A percentile compares a stretch with the other conserved stretches of the same genome.
Conservation (phyloP, 2,797 vertebrate genomes). For the Anas bahamensis region DNA sequence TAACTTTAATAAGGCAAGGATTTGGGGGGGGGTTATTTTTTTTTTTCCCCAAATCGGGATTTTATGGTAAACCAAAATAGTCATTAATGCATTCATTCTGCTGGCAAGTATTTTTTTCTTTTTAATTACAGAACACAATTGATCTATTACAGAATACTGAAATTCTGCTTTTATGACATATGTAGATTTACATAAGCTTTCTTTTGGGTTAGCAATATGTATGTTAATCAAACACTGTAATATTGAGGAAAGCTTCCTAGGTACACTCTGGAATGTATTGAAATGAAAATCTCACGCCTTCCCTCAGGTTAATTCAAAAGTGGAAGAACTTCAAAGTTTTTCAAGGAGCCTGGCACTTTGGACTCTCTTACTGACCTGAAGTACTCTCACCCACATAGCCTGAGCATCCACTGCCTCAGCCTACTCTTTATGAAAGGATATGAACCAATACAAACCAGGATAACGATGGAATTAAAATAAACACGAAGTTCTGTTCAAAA, state of each 20-base stretch:
- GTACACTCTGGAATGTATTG: not conserved
- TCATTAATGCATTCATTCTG: not conserved
- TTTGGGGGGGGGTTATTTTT: not conserved
- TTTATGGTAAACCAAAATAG: slow-evolving; percentile 8
- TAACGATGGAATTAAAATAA: not conserved
- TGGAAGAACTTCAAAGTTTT: not conserved
- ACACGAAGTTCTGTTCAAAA: accelerated
- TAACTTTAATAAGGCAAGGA: slow-evolving; percentile 26
- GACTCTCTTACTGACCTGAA: not conserved
- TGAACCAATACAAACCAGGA: not conserved
- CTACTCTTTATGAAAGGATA: not conserved
- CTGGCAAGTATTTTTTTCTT: not conserved
- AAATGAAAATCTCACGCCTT: not conserved
- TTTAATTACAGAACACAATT: slow-evolving; percentile 13
- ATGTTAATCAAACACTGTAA: slow-evolving; percentile 29
- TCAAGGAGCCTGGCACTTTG: not conserved
- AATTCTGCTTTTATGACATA: not conserved
- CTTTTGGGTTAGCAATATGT: slow-evolving; percentile 2
- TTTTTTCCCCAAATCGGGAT: not conserved
- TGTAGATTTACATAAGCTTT: not conserved
- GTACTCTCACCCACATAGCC: accelerated
- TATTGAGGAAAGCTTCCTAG: not conserved
- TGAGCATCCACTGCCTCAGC: not conserved
- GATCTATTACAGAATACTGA: not conserved
- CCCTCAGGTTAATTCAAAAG: not conserved